A percentile compares a stretch with the other conserved stretches of the same genome.
These are phyloP conservation scores for Bursaphelenchus mucronatus DNA, from an alignment of 1,140 invertebrate genomes.

Conservation along the genomic window DNA sequence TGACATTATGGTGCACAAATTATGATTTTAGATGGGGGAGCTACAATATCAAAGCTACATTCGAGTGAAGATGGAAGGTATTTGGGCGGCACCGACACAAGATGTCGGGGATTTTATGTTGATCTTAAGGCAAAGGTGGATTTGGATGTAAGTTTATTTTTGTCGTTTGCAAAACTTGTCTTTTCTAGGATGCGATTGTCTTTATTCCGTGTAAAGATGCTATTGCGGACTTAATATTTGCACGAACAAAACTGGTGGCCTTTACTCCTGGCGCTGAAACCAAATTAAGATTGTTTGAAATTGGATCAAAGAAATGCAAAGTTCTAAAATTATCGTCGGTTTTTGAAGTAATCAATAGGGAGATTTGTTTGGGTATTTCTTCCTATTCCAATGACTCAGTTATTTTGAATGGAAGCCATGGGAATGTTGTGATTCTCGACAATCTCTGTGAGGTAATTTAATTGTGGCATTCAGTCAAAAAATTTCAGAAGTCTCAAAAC, in stretches of 20 bases:
- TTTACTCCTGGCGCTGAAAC: too few species aligned
- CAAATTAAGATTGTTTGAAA: too few species aligned
- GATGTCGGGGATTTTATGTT: neutral
- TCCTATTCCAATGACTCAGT: slow-evolving; percentile 4
- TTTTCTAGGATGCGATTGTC: slow-evolving; percentile 9
- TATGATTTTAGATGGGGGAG: too few species aligned
- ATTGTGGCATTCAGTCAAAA: neutral
- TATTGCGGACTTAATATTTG: too few species aligned
- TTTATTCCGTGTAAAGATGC: too few species aligned
- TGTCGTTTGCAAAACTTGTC: neutral
- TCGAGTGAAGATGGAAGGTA: neutral
- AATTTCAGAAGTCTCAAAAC: neutral
- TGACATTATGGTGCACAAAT: too few species aligned
- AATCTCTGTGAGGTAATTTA: slow-evolving; percentile 16
- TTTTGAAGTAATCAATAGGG: too few species aligned
- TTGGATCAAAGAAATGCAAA: too few species aligned
- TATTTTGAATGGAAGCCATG: slow-evolving; percentile 20
- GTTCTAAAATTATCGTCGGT: too few species aligned
- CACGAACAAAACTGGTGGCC: too few species aligned
- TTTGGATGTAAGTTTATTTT: neutral
- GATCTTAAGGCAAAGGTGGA: slow-evolving; percentile 1
- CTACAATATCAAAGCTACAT: too few species aligned
- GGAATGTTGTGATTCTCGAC: slow-evolving; percentile 17
- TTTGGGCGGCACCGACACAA: neutral
- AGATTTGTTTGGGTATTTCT: neutral